phyloP scores from a whole-genome alignment of 2,113 vertebrate genomes.

The Cichladusa arquata region DNA sequence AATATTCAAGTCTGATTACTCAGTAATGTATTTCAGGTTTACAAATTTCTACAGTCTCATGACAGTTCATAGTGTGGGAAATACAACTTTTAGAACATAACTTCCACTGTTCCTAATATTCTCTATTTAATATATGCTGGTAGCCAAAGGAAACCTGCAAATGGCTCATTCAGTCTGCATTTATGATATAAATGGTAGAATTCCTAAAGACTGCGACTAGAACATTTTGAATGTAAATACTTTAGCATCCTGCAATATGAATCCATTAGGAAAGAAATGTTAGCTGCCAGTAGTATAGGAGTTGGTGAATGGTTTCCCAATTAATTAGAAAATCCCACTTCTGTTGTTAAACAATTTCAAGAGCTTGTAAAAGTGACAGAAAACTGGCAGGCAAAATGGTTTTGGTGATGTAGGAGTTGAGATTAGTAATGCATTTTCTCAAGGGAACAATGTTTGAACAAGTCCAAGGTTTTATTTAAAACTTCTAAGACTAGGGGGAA shows the following conservation, averaged over 20 bases:
- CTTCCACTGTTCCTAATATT: background rate
- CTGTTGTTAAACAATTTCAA: constrained; percentile 16
- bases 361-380: background rate
- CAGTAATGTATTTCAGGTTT: background rate
- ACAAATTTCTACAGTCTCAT: background rate
- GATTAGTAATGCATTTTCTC: background rate
- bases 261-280: background rate
- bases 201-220: background rate
- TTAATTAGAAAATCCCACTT: constrained; percentile 26
- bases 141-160: background rate
- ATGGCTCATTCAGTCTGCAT: background rate
- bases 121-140: background rate
- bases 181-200: background rate
- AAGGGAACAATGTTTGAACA: background rate
- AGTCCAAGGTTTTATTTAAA: background rate
- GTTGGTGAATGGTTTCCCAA: background rate
- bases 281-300: background rate
- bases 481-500: background rate
- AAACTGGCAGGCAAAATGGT: background rate
- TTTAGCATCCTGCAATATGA: background rate
- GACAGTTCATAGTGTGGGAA: background rate
- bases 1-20: background rate
- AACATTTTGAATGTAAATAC: background rate
- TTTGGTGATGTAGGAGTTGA: background rate
- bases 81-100: background rate